A percentile compares a stretch with the other conserved stretches of the same genome.
Conservation (phyloP, 2,888 invertebrate genomes). For the Epinotia ramella region DNA sequence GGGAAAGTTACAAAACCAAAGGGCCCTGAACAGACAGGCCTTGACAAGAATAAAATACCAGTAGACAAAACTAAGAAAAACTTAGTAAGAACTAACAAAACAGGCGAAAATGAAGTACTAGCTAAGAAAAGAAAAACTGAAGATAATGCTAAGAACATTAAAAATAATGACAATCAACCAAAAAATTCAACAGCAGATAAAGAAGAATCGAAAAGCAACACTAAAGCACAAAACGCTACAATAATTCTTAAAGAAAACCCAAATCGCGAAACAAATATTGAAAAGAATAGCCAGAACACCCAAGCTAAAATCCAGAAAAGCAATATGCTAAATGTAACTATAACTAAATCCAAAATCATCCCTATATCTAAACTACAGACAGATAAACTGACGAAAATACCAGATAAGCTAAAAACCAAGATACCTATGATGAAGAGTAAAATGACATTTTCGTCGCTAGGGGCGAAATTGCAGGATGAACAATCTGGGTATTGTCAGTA, state of each 20-base stretch:
- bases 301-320: constrained; percentile 2
- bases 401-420: constrained; percentile 27
- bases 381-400: constrained; percentile 6
- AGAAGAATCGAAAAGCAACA: constrained; percentile 1
- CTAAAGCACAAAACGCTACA: background rate
- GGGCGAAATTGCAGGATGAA: constrained; percentile 45
- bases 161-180: background rate
- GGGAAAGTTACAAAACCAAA: background rate
- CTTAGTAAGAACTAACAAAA: background rate
- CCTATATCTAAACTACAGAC: constrained; percentile 1
- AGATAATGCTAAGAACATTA: background rate
- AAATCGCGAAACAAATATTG: constrained; percentile 8
- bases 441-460: constrained; percentile 30
- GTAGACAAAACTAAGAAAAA: background rate
- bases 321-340: constrained; percentile 13
- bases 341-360: constrained; percentile 4
- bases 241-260: constrained; percentile 12
- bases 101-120: background rate
- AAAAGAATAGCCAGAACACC: background rate
- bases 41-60: background rate
- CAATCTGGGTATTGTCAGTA: constrained; percentile 46
- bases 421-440: constrained; percentile 35
- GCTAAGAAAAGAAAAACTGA: constrained; percentile 17
- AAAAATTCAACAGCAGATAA: background rate
- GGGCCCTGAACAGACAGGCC: background rate